Evolutionary conservation across 2,113 vertebrate genomes (phyloP), one percentile per base, ranked within the genome.

Genomic region (Misgurnus mizolepis): DNA sequence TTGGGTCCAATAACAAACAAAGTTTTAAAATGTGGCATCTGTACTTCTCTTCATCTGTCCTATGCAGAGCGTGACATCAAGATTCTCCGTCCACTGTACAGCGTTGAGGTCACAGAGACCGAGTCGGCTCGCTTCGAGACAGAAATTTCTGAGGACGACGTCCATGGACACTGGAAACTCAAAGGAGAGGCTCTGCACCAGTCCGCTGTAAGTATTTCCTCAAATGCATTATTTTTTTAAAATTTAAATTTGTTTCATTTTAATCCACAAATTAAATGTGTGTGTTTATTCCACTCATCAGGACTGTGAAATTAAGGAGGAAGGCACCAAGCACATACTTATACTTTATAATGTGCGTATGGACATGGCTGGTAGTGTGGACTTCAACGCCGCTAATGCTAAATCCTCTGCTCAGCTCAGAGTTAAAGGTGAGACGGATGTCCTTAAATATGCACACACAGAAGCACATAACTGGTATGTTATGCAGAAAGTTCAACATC

Each of bases 291-390:
- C 5, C 53, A 72, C 34, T 78, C 45, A 84, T 34, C 86, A 99
- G 98, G 97, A 99, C 15, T 95, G 96, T 86, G 97, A 99, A 88
- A 98, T 97, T 50, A 98, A 97, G 84, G 96, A 98, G 85, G 97
- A 99, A 87, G 97, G 96, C 79, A 97, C 93, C 86, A 92, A 90
- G 68, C 98, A 99, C 73, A 86, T 96, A 67, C 90, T 98, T 72
- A 93, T 96, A 70, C 91, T 99, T 12, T 98, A 97, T 82, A 99
- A 99, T 49, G 96, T 98, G 12, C 93, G 82, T 0, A 88, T 96
- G 91, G 95, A 95, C 89, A 97, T 98, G 92, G 94, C 95, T 4
- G 98, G 98, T 66, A 89, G 87, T 6, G 95, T 99, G 27, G 96
- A 98, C 85, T 99, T 99, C 89, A 95, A 95, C 45, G 97, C 96